Evolutionary conservation across 2,113 vertebrate genomes (phyloP).

Genomic region (Coturnix japonica): DNA sequence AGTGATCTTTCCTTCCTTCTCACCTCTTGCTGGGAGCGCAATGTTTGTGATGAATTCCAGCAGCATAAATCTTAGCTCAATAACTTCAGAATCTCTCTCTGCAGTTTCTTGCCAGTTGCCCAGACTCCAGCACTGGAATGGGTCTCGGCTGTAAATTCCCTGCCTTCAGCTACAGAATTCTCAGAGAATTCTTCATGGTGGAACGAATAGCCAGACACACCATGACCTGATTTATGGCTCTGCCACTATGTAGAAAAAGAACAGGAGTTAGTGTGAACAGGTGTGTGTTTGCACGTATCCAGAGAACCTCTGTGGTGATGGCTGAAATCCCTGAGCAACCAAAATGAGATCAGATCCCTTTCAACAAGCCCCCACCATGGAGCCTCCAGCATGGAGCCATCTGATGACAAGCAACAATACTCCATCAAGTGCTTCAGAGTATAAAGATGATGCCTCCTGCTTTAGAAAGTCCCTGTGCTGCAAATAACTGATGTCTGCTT

Average conservation of each 20-base stretch:
- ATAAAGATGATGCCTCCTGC: background rate
- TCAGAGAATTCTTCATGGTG: background rate
- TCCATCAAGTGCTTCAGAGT: background rate
- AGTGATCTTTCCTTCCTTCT: background rate
- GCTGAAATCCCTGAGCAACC: background rate
- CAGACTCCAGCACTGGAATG: background rate
- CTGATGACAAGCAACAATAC: background rate
- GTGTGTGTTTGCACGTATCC: background rate
- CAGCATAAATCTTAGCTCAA: background rate
- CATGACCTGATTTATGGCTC: constrained; percentile 20
- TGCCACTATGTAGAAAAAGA: background rate
- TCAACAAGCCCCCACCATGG: background rate
- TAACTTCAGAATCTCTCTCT: background rate
- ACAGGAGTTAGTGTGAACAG: background rate
- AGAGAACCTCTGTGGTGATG: background rate
- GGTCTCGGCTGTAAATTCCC: constrained; percentile 23
- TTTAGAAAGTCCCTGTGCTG: background rate
- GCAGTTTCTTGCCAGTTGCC: background rate
- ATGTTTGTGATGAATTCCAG: constrained; percentile 16
- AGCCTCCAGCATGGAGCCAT: background rate
- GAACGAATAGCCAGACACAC: background rate
- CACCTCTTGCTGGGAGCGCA: constrained; percentile 14
- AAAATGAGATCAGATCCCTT: background rate
- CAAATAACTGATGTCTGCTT: background rate
- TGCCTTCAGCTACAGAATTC: constrained; percentile 14